Evolutionary conservation across 2,797 vertebrate genomes (phyloP).

Genomic region (Hoplostethus mediterraneus): DNA sequence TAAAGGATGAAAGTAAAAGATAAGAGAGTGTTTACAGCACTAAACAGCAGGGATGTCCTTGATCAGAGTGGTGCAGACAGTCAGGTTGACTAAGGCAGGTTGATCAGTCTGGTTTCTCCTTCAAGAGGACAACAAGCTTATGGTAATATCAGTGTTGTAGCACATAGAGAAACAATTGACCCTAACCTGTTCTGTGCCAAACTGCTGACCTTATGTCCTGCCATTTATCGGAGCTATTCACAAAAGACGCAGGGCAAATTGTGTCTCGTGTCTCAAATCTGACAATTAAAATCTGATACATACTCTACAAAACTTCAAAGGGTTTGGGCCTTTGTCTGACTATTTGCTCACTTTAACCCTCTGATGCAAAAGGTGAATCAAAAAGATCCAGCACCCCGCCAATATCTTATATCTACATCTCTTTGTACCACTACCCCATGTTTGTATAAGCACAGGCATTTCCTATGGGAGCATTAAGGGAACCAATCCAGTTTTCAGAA

Average conservation of each 20-base stretch:
- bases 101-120: not conserved
- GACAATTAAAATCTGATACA: not conserved
- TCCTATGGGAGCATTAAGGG: too few species aligned
- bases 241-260: not conserved
- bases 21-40: not conserved
- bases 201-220: not conserved
- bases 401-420: too few species aligned
- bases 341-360: too few species aligned
- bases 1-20: not conserved
- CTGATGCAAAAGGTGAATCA: too few species aligned
- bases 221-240: not conserved
- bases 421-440: too few species aligned
- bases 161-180: not conserved
- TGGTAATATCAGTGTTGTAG: not conserved
- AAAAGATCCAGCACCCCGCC: too few species aligned
- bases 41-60: conserved; percentile 5
- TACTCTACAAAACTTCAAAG: too few species aligned
- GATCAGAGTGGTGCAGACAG: not conserved
- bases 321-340: too few species aligned
- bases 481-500: too few species aligned
- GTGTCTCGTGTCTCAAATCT: not conserved
- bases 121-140: not conserved
- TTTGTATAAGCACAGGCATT: too few species aligned
- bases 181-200: not conserved
- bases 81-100: not conserved